Evolutionary conservation across 2,113 vertebrate species (phyloP).

Genomic region (Physeter macrocephalus): DNA sequence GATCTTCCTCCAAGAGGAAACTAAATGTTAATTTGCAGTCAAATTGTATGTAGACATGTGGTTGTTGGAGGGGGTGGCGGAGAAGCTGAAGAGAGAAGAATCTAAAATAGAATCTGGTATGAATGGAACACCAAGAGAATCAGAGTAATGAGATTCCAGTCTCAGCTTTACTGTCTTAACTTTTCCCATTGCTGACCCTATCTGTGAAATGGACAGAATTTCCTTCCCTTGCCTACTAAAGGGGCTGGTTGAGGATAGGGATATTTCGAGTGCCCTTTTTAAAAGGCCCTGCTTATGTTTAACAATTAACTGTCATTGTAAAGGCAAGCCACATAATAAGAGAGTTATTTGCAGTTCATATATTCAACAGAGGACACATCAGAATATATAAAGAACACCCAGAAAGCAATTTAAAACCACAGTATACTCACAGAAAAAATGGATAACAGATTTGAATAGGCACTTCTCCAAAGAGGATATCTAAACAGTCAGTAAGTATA

Average conservation of each 20-base stretch:
- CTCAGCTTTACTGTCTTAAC: background rate
- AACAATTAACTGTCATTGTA: background rate
- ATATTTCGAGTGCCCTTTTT: background rate
- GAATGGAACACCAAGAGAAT: background rate
- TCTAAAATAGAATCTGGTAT: background rate
- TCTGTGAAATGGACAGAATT: background rate
- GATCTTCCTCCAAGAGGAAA: background rate
- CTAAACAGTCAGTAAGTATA: conserved; percentile 7
- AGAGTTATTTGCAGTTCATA: background rate
- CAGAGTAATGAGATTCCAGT: background rate
- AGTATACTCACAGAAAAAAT: background rate
- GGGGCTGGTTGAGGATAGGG: background rate
- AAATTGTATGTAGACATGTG: background rate
- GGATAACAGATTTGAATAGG: conserved; percentile 7
- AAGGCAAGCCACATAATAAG: background rate
- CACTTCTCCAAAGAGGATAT: background rate
- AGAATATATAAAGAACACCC: background rate
- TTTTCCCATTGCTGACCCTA: background rate
- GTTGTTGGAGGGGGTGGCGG: background rate
- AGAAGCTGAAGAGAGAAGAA: background rate
- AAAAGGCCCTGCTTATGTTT: background rate
- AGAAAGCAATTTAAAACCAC: background rate
- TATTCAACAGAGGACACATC: background rate
- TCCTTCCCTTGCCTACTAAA: background rate
- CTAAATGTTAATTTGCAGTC: background rate